phyloP scores from a whole-genome alignment of 30 jellyfish, hydroid and myxozoan species.

The Catostylus mosaicus region DNA sequence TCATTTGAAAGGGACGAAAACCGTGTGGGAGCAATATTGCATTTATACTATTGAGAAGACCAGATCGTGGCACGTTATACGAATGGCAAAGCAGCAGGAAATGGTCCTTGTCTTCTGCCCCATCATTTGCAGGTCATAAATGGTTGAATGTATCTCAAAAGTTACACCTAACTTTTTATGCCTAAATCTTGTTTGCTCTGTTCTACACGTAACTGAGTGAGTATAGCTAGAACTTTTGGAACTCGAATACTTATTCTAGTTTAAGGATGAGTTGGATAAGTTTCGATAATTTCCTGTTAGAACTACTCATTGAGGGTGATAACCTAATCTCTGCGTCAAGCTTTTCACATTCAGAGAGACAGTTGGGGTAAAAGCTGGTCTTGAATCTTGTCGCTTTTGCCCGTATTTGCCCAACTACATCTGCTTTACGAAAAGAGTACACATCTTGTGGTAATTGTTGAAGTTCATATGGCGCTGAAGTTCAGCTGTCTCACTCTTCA shows the following conservation, averaged over 20 bases:
- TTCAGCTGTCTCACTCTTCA: too few relatives aligned
- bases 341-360: slow-evolving; percentile 2
- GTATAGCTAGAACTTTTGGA: not conserved
- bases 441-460: not conserved
- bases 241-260: not conserved
- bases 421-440: slow-evolving; percentile 4
- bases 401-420: slow-evolving; percentile 22
- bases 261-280: not conserved
- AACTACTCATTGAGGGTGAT: not conserved
- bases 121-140: slow-evolving; percentile 7
- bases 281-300: not conserved
- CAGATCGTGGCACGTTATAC: slow-evolving; percentile 17
- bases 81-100: slow-evolving; percentile 22
- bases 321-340: slow-evolving; percentile 12
- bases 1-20: too few relatives aligned
- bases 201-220: not conserved
- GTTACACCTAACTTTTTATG: too few relatives aligned
- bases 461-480: too few relatives aligned
- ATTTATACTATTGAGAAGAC: slow-evolving; percentile 8
- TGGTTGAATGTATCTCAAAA: not conserved
- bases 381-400: slow-evolving; percentile 15
- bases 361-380: slow-evolving; percentile 12
- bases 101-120: slow-evolving; percentile 18
- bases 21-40: slow-evolving; percentile 6
- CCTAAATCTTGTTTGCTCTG: not conserved